Evolutionary conservation across 2,888 invertebrate species (phyloP), one percentile per base, ranked within the genome.

Genomic region (Apotomis turbidana): DNA sequence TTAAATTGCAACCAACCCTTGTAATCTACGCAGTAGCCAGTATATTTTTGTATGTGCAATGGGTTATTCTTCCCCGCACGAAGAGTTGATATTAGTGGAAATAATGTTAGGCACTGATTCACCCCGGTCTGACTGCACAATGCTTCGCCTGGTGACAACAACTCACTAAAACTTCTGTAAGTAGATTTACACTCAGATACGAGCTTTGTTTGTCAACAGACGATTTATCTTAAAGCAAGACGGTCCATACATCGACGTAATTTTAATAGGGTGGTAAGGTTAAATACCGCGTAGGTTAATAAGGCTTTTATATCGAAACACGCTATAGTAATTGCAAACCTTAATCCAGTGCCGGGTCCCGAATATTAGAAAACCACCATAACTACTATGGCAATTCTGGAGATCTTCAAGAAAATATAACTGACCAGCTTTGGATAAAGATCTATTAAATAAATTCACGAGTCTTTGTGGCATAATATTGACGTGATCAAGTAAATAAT

Each of bases 271-370:
- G 9, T 52, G 36, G 8, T 51, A 63, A n/a, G 5, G 52, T 52
- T 57, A 55, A 66, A 66, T 36, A 55, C 66, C 66, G 44, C 66
- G n/a, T 54, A 64, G 54, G 44, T 64, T 41, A 12, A 54, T 57
- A 57, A 57, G 57, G 46, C 66, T 57, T 36, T 55, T 46, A 55
- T 46, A 66, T 57, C 36, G 46, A 55, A 57, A 66, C 46, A 57
- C 27, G 57, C 66, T 57, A 55, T 46, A 66, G 55, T 55, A 27
- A 55, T 57, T 8, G 46, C 66, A 46, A 57, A 27, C 8, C 9
- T 13, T 13, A 46, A 66, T 46, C 27, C 27, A 66, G 27, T n/a
- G 55, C 66, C 27, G 55, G 55, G 44, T 44, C 55, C 8, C 27
- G 46, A 66, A 66, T 57, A 64, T 66, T 27, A 15, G 27, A 44